A percentile compares a stretch with the other conserved stretches of the same genome.
These are phyloP conservation scores for Drosophila prosaltans DNA, from an alignment of 1,140 invertebrate species.

Conservation along the genomic window DNA sequence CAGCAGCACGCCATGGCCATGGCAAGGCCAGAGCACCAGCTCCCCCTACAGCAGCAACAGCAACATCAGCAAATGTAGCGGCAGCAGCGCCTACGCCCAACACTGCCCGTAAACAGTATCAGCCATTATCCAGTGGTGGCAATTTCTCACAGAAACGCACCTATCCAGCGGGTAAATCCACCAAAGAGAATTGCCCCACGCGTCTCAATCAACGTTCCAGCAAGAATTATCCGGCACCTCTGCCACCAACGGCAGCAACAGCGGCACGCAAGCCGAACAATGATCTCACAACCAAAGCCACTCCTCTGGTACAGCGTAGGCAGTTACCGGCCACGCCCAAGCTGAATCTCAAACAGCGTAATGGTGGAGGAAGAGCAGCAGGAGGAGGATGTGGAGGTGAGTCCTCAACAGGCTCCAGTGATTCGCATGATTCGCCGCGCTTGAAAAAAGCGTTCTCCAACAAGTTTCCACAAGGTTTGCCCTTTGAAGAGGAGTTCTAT, in stretches of 20 bases:
- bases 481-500: slow-evolving; percentile 83
- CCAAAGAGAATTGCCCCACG: slow-evolving; percentile 75
- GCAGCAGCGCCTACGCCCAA: slow-evolving; percentile 21
- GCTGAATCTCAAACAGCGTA: slow-evolving; percentile 55
- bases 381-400: slow-evolving; percentile 23
- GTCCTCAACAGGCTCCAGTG: slow-evolving; percentile 70
- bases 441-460: slow-evolving; percentile 79
- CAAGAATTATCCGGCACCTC: slow-evolving; percentile 76
- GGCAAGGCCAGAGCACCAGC: slow-evolving; percentile 58
- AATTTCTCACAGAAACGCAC: slow-evolving; percentile 69
- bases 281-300: slow-evolving; percentile 67
- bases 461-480: slow-evolving; percentile 80
- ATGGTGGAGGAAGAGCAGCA: slow-evolving; percentile 24
- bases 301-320: slow-evolving; percentile 55
- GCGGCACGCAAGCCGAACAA: slow-evolving; percentile 57
- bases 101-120: slow-evolving; percentile 62
- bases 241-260: slow-evolving; percentile 58
- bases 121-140: slow-evolving; percentile 21
- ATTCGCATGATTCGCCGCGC: slow-evolving; percentile 75
- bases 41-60: slow-evolving; percentile 38
- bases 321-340: slow-evolving; percentile 67
- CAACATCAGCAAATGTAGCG: slow-evolving; percentile 19
- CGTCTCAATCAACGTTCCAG: slow-evolving; percentile 57
- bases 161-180: slow-evolving; percentile 58
- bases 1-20: slow-evolving; percentile 28